Percentiles rank a stretch among this genome's conserved stretches.
Conservation (phyloP, 35 echinoderm and acorn worm species). For the Eucidaris tribuloides region DNA sequence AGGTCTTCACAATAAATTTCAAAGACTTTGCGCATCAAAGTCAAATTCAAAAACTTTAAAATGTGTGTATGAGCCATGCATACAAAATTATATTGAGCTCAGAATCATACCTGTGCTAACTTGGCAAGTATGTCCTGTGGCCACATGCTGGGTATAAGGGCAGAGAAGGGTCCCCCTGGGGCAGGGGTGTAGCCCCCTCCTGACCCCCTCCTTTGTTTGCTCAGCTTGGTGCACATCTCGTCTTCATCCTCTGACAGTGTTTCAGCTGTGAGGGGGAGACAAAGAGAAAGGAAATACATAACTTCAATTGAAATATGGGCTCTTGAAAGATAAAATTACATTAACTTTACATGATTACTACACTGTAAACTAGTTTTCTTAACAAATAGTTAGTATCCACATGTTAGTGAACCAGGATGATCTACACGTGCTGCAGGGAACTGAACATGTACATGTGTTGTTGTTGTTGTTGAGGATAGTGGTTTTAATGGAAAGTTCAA, state of each 20-base stretch:
- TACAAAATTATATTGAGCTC: no score
- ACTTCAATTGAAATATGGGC: not conserved
- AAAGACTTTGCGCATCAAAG: no score
- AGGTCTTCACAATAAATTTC: no score
- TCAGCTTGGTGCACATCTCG: conserved; percentile 51
- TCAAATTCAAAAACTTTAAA: no score
- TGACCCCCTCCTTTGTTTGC: conserved; percentile 53
- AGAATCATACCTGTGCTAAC: conserved; percentile 94
- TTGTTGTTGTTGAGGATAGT: not conserved
- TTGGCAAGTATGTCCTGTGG: conserved; percentile 93
- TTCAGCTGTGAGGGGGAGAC: conserved; percentile 61
- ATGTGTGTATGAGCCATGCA: no score
- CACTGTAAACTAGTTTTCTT: not conserved
- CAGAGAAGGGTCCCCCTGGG: conserved; percentile 96
- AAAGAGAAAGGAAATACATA: not conserved
- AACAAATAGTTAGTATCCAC: not conserved
- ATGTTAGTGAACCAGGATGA: not conserved
- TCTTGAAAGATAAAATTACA: not conserved
- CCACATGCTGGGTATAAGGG: conserved; percentile 93
- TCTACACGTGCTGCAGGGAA: not conserved
- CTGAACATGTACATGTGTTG: not conserved
- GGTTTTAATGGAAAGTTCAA: no score
- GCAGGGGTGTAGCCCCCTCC: conserved; percentile 59
- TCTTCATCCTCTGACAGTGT: conserved; percentile 99
- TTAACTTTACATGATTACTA: not conserved